Conservation (phyloP, 2,888 invertebrate genomes). For the Melanargia galathea region DNA sequence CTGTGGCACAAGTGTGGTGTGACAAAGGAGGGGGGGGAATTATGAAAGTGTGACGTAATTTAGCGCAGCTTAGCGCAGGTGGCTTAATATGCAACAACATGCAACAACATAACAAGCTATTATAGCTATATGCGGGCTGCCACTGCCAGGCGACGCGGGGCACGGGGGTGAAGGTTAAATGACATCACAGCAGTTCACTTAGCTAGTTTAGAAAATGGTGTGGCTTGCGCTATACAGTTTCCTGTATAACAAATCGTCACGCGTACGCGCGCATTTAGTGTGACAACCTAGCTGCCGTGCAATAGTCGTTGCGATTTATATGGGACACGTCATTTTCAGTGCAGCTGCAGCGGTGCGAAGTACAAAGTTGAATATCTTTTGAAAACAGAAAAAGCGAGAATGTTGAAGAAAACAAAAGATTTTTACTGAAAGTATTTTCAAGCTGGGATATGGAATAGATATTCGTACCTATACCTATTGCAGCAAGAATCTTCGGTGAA, state of each 20-base stretch:
- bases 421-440: slow-evolving; percentile 8
- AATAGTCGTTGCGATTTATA: background rate
- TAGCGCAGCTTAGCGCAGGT: too few relatives aligned
- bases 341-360: background rate
- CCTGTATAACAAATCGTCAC: background rate
- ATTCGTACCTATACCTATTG: background rate
- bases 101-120: too few relatives aligned
- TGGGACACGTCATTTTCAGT: background rate
- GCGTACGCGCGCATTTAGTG: background rate
- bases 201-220: too few relatives aligned
- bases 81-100: too few relatives aligned
- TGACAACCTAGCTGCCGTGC: background rate
- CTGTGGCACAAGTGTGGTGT: too few relatives aligned
- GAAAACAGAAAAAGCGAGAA: slow-evolving; percentile 10
- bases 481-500: background rate
- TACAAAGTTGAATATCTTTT: slow-evolving; percentile 13
- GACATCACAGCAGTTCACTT: too few relatives aligned
- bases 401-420: background rate
- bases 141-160: too few relatives aligned
- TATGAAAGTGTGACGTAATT: too few relatives aligned
- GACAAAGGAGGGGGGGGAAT: too few relatives aligned
- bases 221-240: too few relatives aligned
- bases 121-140: too few relatives aligned
- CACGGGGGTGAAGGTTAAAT: too few relatives aligned
- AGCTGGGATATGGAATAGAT: background rate